Evolutionary conservation across 1,140 invertebrate genomes (phyloP), one percentile per base, ranked within the genome.

Genomic region (Mycetomoellerius zeteki): DNA sequence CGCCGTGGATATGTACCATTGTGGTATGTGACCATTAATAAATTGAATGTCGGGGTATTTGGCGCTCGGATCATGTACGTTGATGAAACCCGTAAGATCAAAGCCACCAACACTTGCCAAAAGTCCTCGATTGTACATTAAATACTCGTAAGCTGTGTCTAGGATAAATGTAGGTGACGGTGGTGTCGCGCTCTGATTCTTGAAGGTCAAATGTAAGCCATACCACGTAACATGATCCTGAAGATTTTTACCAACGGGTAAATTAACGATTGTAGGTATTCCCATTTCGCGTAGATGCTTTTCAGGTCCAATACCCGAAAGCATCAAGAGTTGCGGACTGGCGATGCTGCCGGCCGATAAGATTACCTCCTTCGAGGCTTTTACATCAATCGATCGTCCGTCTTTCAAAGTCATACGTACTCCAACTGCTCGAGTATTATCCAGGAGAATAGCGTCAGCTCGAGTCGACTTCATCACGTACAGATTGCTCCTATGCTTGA

Each of bases 271-370:
- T 0, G 94, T 88, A 3, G 95, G 93, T 37, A 97, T 96, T 24
- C 96, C 96, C 37, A 96, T 91, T 85, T 96, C 94, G 47, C 96
- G 90, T 3, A 99, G 92, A 89, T 98, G 96, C 27, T 96, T 92
- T 75, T 95, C 96, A 8, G 97, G 97, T 30, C 97, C 97, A 54
- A 98, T 96, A 19, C 97, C 97, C 27, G 97, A 97, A 1, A 98
- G 90, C 96, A 98, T 97, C 8, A 98, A 89, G 16, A 98, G 88
- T 91, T 97, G 96, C 0, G 97, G 97, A 60, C 96, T 96, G 56
- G 95, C 77, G 94, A 96, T 78, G 93, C 95, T 76, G 86, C 97
- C 97, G 10, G 96, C 96, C 0, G 97, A 96, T 19, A 98, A 37
- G 67, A 97, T 96, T 0, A 97, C 95, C 93, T 97, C 97, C 88